A percentile compares a stretch with the other conserved stretches of the same genome.
These are phyloP conservation scores for Ernsta delagoae DNA, from an alignment of 2,888 invertebrate genomes.

Conservation along the genomic window DNA sequence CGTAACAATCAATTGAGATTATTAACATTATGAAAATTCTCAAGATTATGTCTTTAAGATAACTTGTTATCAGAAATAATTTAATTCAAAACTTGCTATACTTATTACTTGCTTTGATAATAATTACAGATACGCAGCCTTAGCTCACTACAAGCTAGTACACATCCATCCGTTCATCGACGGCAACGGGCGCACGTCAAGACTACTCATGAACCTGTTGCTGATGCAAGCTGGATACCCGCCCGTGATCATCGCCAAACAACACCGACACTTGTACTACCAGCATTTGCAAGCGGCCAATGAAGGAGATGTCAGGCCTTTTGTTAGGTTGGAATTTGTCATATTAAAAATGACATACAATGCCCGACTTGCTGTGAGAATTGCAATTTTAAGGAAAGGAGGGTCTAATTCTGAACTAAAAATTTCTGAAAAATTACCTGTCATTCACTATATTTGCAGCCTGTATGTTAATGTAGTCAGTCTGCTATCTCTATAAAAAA, in stretches of 20 bases:
- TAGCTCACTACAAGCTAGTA: conserved; percentile 98
- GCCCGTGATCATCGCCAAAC: conserved; percentile 96
- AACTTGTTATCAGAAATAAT: background rate
- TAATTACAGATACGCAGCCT: conserved; percentile 91
- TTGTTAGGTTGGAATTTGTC: conserved; percentile 85
- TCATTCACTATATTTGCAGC: too few species aligned
- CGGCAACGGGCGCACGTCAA: conserved; percentile 98
- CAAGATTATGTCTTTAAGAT: background rate
- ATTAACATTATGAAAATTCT: too few species aligned
- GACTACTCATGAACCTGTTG: conserved; percentile 97
- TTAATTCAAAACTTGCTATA: too few species aligned
- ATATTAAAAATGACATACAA: too few species aligned
- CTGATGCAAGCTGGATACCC: conserved; percentile 98
- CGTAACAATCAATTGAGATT: too few species aligned
- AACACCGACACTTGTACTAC: conserved; percentile 93
- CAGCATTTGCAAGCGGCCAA: conserved; percentile 96
- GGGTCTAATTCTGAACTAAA: too few species aligned
- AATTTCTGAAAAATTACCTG: too few species aligned
- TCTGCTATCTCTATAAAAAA: too few species aligned
- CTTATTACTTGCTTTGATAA: background rate
- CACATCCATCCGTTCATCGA: conserved; percentile 99
- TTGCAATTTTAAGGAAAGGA: too few species aligned
- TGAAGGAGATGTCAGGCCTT: conserved; percentile 97
- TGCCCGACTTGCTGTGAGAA: too few species aligned
- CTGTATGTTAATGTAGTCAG: too few species aligned